phyloP scores from a whole-genome alignment of 2,888 invertebrate genomes.

The Drosophila acutilabella region DNA sequence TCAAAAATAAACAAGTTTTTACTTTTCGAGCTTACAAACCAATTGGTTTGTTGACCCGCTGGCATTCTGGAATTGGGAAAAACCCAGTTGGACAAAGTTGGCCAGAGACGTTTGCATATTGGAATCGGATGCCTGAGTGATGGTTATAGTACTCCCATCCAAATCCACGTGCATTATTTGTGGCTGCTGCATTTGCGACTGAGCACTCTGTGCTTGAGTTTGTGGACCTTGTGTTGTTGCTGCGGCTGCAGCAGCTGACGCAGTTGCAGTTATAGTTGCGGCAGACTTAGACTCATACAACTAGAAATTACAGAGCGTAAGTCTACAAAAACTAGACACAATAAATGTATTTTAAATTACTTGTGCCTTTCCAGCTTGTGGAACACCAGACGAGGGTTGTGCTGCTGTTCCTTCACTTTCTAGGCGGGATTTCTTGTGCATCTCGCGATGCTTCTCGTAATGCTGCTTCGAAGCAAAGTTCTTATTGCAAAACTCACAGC shows the following conservation, averaged over 20 bases:
- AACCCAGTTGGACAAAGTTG: conserved; percentile 83
- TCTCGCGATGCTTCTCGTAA: conserved; percentile 88
- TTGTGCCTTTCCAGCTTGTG: conserved; percentile 11
- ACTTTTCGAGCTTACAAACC: conserved; percentile 82
- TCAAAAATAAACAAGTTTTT: conserved; percentile 20
- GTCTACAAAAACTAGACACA: not conserved
- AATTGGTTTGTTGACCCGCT: conserved; percentile 78
- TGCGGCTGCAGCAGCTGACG: conserved; percentile 18
- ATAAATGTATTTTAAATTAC: not conserved
- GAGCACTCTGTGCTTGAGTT: conserved; percentile 38
- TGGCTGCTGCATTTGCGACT: conserved; percentile 62
- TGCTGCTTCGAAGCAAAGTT: conserved; percentile 89
- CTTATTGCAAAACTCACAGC: conserved; percentile 89
- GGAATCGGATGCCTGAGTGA: conserved; percentile 83
- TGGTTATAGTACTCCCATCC: conserved; percentile 83
- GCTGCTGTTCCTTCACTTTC: conserved; percentile 55
- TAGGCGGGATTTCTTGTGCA: conserved; percentile 83
- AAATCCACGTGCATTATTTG: conserved; percentile 84
- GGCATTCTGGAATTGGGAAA: conserved; percentile 82
- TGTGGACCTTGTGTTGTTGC: conserved; percentile 18
- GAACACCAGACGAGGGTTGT: conserved; percentile 16
- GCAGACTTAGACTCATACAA: conserved; percentile 45
- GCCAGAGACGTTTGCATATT: conserved; percentile 82
- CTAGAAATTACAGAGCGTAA: conserved; percentile 8
- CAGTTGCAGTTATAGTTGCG: conserved; percentile 17